A percentile compares a stretch with the other conserved stretches of the same genome.
phyloP scores from a whole-genome alignment of 2,113 vertebrate genomes.

The Caranx ignobilis region DNA sequence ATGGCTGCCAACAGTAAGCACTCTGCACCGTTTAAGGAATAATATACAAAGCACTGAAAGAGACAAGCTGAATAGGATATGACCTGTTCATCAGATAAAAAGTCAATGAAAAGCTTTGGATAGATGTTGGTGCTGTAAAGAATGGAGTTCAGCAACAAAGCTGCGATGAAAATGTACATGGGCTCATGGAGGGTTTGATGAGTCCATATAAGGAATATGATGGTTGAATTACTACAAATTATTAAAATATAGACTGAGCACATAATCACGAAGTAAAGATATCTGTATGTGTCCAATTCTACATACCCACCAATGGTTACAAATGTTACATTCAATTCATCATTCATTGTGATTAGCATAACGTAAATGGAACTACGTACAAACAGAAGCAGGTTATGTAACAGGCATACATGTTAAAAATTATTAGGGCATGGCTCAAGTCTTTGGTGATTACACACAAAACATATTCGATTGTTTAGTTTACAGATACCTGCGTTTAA shows the following conservation, averaged over 20 bases:
- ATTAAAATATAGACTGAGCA: conserved; percentile 41
- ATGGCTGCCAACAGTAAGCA: conserved; percentile 51
- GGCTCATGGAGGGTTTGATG: conserved; percentile 55
- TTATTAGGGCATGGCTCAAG: background rate
- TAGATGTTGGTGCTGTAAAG: conserved; percentile 49
- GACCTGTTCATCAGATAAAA: conserved; percentile 51
- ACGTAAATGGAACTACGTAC: background rate
- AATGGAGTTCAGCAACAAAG: conserved; percentile 54
- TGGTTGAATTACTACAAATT: conserved; percentile 41
- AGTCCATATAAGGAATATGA: conserved; percentile 36
- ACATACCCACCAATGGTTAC: conserved; percentile 46
- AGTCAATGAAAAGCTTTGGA: conserved; percentile 50
- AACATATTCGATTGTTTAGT: too few relatives aligned
- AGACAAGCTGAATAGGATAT: conserved; percentile 35
- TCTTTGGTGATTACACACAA: too few relatives aligned
- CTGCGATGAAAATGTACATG: conserved; percentile 70
- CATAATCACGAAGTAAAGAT: conserved; percentile 53
- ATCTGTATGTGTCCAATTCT: conserved; percentile 39
- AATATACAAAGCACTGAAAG: conserved; percentile 39
- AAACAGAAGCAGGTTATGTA: background rate
- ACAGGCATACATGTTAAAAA: background rate
- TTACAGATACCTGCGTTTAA: too few relatives aligned
- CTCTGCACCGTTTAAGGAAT: conserved; percentile 32
- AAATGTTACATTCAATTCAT: conserved; percentile 27
- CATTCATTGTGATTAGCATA: background rate